phyloP scores from a whole-genome alignment of 1,140 invertebrate genomes.

The Leptonema lineaticorne region DNA sequence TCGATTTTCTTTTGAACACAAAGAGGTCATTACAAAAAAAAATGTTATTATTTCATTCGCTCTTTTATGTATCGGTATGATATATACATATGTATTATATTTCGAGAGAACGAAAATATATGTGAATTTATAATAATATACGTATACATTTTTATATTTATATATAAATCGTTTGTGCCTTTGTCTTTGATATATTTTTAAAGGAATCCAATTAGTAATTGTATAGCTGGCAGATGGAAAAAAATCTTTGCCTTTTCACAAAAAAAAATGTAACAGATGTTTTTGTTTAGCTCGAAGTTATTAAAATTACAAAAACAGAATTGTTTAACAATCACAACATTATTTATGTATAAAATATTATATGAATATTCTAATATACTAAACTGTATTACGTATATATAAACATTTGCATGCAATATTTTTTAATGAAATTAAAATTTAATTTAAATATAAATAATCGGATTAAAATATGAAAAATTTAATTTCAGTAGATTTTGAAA shows the following conservation, averaged over 20 bases:
- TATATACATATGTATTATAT: constrained; percentile 1
- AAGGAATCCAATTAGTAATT: constrained; percentile 34
- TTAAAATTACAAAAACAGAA: constrained; percentile 14
- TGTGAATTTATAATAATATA: too few species aligned
- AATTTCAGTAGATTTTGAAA: neutral
- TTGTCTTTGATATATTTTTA: constrained; percentile 28
- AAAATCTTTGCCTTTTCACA: constrained; percentile 17
- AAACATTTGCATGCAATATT: neutral
- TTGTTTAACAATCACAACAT: neutral
- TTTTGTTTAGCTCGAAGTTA: constrained; percentile 9
- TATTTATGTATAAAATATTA: too few species aligned
- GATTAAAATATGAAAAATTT: neutral
- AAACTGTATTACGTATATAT: neutral
- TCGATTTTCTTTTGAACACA: constrained; percentile 33
- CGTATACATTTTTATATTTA: constrained; percentile 1
- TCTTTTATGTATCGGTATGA: constrained; percentile 19
- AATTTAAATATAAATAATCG: too few species aligned
- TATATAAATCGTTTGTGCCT: constrained; percentile 28
- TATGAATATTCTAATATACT: neutral
- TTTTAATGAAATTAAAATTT: too few species aligned
- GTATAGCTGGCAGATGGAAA: constrained; percentile 8
- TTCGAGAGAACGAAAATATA: too few species aligned
- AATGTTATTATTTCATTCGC: constrained; percentile 39
- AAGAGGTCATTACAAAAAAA: constrained; percentile 28
- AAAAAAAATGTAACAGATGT: constrained; percentile 9